Evolutionary conservation across 2,888 invertebrate species (phyloP), one percentile per base, ranked within the genome.

Genomic region (Athripsodes cinereus): DNA sequence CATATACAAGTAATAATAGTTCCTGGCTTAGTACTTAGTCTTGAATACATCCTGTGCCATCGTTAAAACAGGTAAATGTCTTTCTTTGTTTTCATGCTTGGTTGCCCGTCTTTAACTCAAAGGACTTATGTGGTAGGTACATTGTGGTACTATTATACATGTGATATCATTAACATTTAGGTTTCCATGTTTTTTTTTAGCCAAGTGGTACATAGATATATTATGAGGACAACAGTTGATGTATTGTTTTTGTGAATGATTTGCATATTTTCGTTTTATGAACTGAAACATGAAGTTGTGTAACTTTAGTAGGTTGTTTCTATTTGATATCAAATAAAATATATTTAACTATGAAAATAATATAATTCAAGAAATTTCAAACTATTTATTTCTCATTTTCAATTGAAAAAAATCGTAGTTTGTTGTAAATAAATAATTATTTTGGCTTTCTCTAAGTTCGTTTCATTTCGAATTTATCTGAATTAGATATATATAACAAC

Each of bases 41-140:
- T 46, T 60, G 54, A 26, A 58, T 47, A 58, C 44, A 58, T 60
- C 52, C 52, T 22, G 35, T 51, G 22, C 50, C 44, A 57, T 60
- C 46, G 50, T 51, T 40, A 26, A 22, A 34, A 26, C 60, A 60
- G 55, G 60, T 60, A 57, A 35, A 52, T 52, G 40, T 35, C 46
- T 55, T 44, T 44, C 34, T 55, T 58, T 47, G 52, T 44, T 50
- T 52, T 54, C 56, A 52, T 54, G 60, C 50, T 57, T 22, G 50
- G 52, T 51, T 53, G 60, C 44, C 8, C 26, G 47, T 46, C 40
- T 58, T 46, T 46, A 58, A 54, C 47, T 44, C 34, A 51, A 34
- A 40, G 40, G 40, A 40, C 16, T 40, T 40, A 40, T 13, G 40
- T 13, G 8, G 16, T 40, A 40, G 8, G 11, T 11, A 40, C 40